Conservation (phyloP, 2,888 invertebrate genomes). For the Thera britannica region DNA sequence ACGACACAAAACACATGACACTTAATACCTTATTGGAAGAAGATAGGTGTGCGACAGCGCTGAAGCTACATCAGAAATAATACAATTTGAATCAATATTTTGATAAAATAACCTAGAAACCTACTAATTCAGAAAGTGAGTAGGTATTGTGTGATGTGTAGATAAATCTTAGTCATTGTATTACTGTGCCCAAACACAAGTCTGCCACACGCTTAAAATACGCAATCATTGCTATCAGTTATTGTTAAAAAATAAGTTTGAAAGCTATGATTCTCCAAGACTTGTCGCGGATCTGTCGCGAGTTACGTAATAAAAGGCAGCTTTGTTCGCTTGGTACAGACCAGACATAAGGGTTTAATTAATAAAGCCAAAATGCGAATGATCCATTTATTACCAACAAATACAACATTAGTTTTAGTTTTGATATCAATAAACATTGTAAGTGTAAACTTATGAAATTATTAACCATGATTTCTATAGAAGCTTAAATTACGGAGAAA, state of each 20-base stretch:
- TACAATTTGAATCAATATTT: constrained; percentile 5
- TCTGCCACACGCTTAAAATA: no score
- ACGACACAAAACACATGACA: constrained; percentile 38
- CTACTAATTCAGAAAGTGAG: not conserved
- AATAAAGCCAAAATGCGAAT: constrained; percentile 44
- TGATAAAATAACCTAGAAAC: not conserved
- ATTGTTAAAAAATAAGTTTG: no score
- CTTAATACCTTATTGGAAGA: constrained; percentile 58
- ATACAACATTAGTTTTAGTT: constrained; percentile 57
- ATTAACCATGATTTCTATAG: constrained; percentile 28
- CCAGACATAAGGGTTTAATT: constrained; percentile 22
- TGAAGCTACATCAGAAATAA: constrained; percentile 62
- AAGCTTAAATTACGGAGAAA: constrained; percentile 21
- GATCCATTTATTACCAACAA: constrained; percentile 70
- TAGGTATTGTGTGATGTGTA: not conserved
- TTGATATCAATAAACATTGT: constrained; percentile 45
- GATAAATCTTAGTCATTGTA: not conserved
- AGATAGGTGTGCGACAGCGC: constrained; percentile 62
- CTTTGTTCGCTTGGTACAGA: not conserved
- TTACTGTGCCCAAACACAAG: no score
- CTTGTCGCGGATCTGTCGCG: not conserved
- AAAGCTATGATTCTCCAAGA: not conserved
- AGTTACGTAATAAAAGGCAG: not conserved
- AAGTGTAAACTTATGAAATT: constrained; percentile 45
- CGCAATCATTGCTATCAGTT: no score